Percentiles rank a stretch among this genome's conserved stretches.
phyloP scores from a whole-genome alignment of 2,888 invertebrate species.

The Omphaloscelis lunosa region DNA sequence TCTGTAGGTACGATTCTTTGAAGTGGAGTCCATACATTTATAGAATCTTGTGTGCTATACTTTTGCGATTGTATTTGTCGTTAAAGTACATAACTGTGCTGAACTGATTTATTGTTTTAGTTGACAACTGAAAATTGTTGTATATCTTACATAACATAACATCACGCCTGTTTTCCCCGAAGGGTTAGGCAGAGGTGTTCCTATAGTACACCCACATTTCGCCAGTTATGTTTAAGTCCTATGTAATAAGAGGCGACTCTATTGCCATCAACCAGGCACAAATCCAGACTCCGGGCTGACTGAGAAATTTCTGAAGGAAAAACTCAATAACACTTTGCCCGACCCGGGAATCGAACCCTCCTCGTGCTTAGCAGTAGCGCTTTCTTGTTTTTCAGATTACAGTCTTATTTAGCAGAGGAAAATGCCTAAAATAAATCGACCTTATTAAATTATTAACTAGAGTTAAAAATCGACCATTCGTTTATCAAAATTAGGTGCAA shows the following conservation, averaged over 20 bases:
- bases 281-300: background rate
- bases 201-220: background rate
- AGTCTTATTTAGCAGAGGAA: background rate
- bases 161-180: background rate
- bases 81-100: background rate
- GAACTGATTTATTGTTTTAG: background rate
- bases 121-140: background rate
- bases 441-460: background rate
- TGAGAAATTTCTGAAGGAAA: background rate
- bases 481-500: background rate
- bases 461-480: background rate
- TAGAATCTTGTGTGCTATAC: background rate
- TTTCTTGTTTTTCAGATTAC: background rate
- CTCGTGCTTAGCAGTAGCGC: background rate
- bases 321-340: background rate
- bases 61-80: background rate
- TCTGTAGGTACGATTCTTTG: background rate
- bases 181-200: background rate
- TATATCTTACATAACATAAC: background rate
- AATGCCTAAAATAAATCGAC: background rate
- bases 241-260: background rate
- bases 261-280: background rate
- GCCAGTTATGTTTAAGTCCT: background rate
- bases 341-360: background rate
- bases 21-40: background rate